Evolutionary conservation across 2,797 vertebrate genomes (phyloP), one percentile per base, ranked within the genome.

Genomic region (Typhlichthys subterraneus): DNA sequence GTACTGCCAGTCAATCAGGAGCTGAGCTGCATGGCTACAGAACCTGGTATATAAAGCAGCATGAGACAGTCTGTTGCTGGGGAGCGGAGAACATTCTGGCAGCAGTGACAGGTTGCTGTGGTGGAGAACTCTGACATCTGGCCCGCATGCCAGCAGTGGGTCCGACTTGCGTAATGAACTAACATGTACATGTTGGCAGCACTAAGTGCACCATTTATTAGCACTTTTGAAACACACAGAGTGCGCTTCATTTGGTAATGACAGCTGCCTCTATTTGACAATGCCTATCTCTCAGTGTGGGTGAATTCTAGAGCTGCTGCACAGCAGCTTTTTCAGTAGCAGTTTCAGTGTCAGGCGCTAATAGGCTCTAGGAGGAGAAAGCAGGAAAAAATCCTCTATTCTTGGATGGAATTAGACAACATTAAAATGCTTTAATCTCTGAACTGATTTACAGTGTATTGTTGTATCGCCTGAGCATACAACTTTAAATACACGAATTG

Each of bases 51-150:
- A 42, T 42, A 42, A 42, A 75, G 55, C 66, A 58, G 76, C 70
- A 69, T 14, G 31, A 76, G 70, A 67, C 61, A 63, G 66, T 61
- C 56, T 60, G 72, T 51, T 70, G 69, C 60, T 70, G 57, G 61
- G 53, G 52, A 74, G 55, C 42, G 68, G 53, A 54, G 56, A 57
- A 59, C 58, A 59, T 73, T 76, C 67, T 38, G 33, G 45, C 63
- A 14, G 67, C 63, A 54, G 61, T 63, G 81, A 70, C 17, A 48
- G 70, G 68, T 67, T 52, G 63, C 65, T 64, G 75, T 73, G 62
- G 56, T 81, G 80, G 89, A 85, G 74, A 75, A 70, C 79, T 68
- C 67, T 87, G 90, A 90, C 91, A 91, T 88, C 88, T 87, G 89
- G 84, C 75, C 87, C 67, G 69, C 67, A 53, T 58, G 60, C 50